Percentiles rank a stretch among this genome's conserved stretches.
Conservation (phyloP, 2,113 vertebrate genomes). For the Nipponia nippon region DNA sequence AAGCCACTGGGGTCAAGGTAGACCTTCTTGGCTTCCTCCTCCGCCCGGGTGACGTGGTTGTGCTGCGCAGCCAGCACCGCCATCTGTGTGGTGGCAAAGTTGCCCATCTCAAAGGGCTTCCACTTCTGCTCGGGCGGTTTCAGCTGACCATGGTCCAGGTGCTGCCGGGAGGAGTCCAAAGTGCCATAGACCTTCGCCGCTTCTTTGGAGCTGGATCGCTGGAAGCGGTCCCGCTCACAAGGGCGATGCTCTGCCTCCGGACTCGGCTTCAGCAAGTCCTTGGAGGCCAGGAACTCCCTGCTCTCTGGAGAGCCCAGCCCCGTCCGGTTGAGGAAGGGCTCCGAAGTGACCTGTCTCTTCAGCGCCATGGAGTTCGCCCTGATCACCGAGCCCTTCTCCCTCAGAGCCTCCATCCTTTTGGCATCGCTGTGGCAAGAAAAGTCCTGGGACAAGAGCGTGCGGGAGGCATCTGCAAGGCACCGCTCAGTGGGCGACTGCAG, state of each 20-base stretch:
- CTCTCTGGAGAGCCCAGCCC: conserved; percentile 80
- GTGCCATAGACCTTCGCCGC: conserved; percentile 71
- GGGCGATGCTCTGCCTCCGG: conserved; percentile 74
- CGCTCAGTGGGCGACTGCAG: conserved; percentile 77
- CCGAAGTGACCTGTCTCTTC: conserved; percentile 76
- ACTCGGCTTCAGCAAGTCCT: conserved; percentile 80
- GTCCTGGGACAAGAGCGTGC: conserved; percentile 73
- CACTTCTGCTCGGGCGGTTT: conserved; percentile 84
- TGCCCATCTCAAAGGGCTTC: conserved; percentile 89
- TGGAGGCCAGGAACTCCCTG: conserved; percentile 77
- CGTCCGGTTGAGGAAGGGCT: conserved; percentile 73
- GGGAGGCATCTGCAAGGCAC: conserved; percentile 65
- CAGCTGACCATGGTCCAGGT: conserved; percentile 58
- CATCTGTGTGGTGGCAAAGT: conserved; percentile 92
- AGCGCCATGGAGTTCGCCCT: conserved; percentile 80
- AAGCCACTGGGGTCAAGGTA: conserved; percentile 81
- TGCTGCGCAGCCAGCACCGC: conserved; percentile 89
- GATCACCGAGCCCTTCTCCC: conserved; percentile 91
- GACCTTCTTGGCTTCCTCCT: conserved; percentile 85
- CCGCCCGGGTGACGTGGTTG: conserved; percentile 76
- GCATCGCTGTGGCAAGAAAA: conserved; percentile 74
- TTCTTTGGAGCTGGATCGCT: conserved; percentile 69
- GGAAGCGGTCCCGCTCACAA: conserved; percentile 71
- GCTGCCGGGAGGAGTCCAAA: conserved; percentile 72
- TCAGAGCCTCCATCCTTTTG: conserved; percentile 73